A percentile compares a stretch with the other conserved stretches of the same genome.
Conservation (phyloP, 1,140 invertebrate genomes). For the Ceratosolen fusciceps region DNA sequence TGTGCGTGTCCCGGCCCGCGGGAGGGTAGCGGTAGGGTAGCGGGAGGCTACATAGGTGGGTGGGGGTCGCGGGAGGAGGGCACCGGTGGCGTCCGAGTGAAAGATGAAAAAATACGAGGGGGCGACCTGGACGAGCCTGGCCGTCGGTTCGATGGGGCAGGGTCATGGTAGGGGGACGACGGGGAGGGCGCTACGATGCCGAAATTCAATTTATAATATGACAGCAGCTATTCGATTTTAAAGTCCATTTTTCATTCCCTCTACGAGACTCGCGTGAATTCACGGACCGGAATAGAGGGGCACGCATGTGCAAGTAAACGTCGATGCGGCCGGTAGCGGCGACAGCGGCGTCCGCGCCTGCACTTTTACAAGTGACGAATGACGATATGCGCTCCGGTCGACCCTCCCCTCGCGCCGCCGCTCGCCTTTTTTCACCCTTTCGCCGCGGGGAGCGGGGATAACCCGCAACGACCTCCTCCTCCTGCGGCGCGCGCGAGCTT, state of each 20-base stretch:
- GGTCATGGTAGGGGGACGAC: not conserved
- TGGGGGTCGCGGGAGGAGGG: not conserved
- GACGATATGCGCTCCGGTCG: slow-evolving; percentile 44
- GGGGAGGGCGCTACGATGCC: slow-evolving; percentile 55
- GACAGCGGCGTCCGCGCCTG: slow-evolving; percentile 15
- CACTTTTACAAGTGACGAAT: slow-evolving; percentile 50
- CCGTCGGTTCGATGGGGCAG: too few relatives aligned
- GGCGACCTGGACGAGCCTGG: not conserved
- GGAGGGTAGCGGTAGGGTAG: not conserved
- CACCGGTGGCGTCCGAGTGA: slow-evolving; percentile 29
- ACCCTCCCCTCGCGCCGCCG: not conserved
- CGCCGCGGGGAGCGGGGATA: not conserved
- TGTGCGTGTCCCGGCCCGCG: too few relatives aligned
- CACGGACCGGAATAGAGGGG: slow-evolving; percentile 52
- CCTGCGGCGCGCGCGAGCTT: not conserved
- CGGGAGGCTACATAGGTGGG: not conserved
- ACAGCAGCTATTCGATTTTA: slow-evolving; percentile 67
- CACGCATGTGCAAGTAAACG: slow-evolving; percentile 48
- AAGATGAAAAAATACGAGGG: slow-evolving; percentile 57
- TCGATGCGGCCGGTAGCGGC: slow-evolving; percentile 35
- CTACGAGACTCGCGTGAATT: slow-evolving; percentile 50
- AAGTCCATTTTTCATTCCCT: slow-evolving; percentile 66
- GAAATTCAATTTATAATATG: slow-evolving; percentile 69
- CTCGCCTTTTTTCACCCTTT: slow-evolving; percentile 4
- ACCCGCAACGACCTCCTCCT: slow-evolving; percentile 3